Percentiles rank a stretch among this genome's conserved stretches.
These are phyloP conservation scores for Drosophila sp. DNA, from an alignment of 1,140 invertebrate species.

Conservation along the genomic window DNA sequence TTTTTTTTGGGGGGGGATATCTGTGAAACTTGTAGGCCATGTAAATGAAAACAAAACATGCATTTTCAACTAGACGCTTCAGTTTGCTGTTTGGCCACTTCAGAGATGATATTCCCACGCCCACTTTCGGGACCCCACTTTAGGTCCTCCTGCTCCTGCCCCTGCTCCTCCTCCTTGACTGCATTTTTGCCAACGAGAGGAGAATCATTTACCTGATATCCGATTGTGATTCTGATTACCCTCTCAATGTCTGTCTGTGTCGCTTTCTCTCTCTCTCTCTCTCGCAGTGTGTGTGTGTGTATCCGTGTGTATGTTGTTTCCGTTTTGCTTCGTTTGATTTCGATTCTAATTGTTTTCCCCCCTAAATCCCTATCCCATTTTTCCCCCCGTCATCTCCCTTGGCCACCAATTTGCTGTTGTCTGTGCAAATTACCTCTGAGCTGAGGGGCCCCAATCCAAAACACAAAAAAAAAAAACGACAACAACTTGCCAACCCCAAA, in stretches of 20 bases:
- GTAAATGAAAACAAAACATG: slow-evolving; percentile 4
- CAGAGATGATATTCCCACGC: neutral
- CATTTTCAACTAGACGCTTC: neutral
- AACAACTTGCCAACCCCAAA: slow-evolving; percentile 66
- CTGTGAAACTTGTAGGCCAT: neutral
- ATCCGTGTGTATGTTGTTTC: slow-evolving; percentile 46
- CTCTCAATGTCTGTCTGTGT: neutral
- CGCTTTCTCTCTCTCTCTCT: no score
- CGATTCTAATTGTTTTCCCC: slow-evolving; percentile 73
- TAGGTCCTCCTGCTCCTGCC: neutral
- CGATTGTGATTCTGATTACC: slow-evolving; percentile 36
- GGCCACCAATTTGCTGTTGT: slow-evolving; percentile 29
- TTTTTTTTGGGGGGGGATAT: neutral
- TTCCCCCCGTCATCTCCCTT: slow-evolving; percentile 15
- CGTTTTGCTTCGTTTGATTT: slow-evolving; percentile 71
- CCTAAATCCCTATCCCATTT: slow-evolving; percentile 6
- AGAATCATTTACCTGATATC: slow-evolving; percentile 65
- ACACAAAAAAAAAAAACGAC: slow-evolving; percentile 30
- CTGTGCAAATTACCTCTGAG: slow-evolving; percentile 58
- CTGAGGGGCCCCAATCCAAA: neutral
- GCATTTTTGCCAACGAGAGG: slow-evolving; percentile 22
- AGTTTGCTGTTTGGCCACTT: slow-evolving; percentile 3
- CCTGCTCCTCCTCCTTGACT: neutral
- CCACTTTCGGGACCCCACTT: neutral
- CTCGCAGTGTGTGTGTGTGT: neutral